Evolutionary conservation across 1,140 invertebrate genomes (phyloP).

Genomic region (Cotesia glomerata): DNA sequence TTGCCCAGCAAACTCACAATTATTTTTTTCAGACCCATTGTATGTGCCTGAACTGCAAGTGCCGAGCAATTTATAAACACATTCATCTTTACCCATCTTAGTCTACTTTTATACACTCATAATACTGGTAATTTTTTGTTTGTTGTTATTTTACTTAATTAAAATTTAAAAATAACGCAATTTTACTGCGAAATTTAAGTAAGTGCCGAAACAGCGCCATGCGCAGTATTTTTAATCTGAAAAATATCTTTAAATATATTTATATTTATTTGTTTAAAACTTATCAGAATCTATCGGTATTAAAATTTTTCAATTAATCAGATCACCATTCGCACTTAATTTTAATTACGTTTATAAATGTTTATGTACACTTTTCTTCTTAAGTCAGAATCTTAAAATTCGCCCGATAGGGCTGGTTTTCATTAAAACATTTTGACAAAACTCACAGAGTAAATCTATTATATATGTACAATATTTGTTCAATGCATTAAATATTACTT

Average conservation of each 20-base stretch:
- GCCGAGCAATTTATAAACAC: conserved; percentile 22
- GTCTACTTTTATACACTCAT: conserved; percentile 62
- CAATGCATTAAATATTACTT: no score
- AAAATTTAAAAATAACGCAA: neutral
- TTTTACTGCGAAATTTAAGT: neutral
- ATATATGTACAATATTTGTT: no score
- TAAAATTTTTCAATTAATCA: neutral
- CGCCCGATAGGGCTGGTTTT: no score
- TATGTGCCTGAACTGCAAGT: conserved; percentile 23
- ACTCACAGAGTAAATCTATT: neutral
- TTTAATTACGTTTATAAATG: no score
- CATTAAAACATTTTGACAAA: neutral
- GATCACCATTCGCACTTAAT: no score
- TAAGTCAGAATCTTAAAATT: no score
- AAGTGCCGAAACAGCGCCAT: neutral
- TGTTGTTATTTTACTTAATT: neutral
- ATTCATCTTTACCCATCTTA: conserved; percentile 42
- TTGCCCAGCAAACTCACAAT: conserved; percentile 24
- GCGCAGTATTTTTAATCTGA: conserved; percentile 43
- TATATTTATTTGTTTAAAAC: neutral
- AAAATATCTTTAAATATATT: conserved; percentile 47
- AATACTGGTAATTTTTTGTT: conserved; percentile 56
- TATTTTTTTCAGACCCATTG: conserved; percentile 25
- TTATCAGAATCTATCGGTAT: neutral
- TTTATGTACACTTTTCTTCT: no score